Conservation (phyloP, 1,140 invertebrate genomes). For the Bemisia tabaci region DNA sequence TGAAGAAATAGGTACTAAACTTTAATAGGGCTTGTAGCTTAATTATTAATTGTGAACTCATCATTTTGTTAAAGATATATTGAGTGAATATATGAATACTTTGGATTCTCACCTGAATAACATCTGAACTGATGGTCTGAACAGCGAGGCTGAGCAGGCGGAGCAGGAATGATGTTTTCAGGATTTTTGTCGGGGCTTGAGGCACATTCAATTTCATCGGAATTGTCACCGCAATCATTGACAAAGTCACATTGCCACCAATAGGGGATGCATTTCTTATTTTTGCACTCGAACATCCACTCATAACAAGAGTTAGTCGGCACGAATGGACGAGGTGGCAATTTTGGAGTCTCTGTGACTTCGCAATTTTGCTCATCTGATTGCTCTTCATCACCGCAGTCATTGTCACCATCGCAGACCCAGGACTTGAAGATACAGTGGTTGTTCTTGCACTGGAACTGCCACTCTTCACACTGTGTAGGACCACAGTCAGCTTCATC, state of each 20-base stretch:
- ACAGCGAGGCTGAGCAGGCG: constrained; percentile 17
- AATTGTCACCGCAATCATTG: constrained; percentile 60
- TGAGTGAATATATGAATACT: too few relatives aligned
- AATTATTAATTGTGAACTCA: too few relatives aligned
- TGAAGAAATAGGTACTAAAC: too few relatives aligned
- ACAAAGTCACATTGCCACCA: constrained; percentile 66
- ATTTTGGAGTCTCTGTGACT: constrained; percentile 17
- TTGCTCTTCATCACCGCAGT: constrained; percentile 44
- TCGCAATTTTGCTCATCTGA: constrained; percentile 49
- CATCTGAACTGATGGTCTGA: neutral
- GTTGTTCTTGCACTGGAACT: constrained; percentile 17
- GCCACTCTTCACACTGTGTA: constrained; percentile 30
- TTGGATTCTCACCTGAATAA: too few relatives aligned
- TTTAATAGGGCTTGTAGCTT: too few relatives aligned
- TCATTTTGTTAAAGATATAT: too few relatives aligned
- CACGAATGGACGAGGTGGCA: constrained; percentile 17
- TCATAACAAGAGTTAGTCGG: constrained; percentile 35
- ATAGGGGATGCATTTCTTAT: constrained; percentile 64
- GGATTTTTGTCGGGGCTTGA: constrained; percentile 6
- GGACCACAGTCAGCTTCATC: constrained; percentile 35
- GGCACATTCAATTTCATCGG: constrained; percentile 54
- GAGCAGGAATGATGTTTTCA: constrained; percentile 17
- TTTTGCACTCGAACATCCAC: constrained; percentile 60
- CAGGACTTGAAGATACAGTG: constrained; percentile 73
- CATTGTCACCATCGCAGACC: constrained; percentile 51